Base-by-base conservation (phyloP, 2,113 vertebrate genomes). In the Jaculus jaculus region DNA sequence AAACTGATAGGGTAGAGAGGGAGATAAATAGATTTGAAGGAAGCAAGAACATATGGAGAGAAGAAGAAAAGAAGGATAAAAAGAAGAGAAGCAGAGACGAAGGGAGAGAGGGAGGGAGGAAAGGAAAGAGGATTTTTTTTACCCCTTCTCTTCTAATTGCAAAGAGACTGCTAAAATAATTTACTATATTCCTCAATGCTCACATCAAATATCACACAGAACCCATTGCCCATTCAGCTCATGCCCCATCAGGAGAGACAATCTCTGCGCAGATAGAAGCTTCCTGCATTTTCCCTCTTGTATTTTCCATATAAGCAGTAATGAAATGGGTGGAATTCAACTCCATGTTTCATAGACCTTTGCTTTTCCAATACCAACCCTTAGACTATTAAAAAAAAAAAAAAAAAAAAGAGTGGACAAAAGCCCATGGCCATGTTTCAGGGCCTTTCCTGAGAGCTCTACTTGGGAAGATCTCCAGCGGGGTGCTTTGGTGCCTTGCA, bases 401-500 rank as follows among this genome's bases (percentile, higher is more conserved):
- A 47, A 47, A 47, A 47, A 47, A 28, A 37, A 30, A 3, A 91
- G 32, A 15, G 7, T 58, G 12, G 28, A 1, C 81, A 90, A 86
- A 81, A 16, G 1, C 65, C 54, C 28, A 11, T 1, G 7, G 32
- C 34, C 26, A 16, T 69, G 21, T 63, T 84, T 96, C 82, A 9
- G 12, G 69, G 21, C 23, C 60, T 73, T 65, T 61, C 65, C 82
- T 95, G n/a, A 83, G 32, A 81, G 2, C 39, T 79, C 28, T 68
- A 51, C 24, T 42, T 75, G 34, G 37, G 65, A 89, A 81, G 47
- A 18, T 28, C 34, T 91, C 79, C 63, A 73, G 63, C 65, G 89
- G 51, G 34, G 51, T 42, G 51, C 39, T 93, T 78, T 86, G 68
- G 30, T 85, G 18, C 63, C 77, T 83, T 93, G 23, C 17, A 92